Evolutionary conservation across 2,797 vertebrate species (phyloP).

Genomic region (Notamacropus eugenii): DNA sequence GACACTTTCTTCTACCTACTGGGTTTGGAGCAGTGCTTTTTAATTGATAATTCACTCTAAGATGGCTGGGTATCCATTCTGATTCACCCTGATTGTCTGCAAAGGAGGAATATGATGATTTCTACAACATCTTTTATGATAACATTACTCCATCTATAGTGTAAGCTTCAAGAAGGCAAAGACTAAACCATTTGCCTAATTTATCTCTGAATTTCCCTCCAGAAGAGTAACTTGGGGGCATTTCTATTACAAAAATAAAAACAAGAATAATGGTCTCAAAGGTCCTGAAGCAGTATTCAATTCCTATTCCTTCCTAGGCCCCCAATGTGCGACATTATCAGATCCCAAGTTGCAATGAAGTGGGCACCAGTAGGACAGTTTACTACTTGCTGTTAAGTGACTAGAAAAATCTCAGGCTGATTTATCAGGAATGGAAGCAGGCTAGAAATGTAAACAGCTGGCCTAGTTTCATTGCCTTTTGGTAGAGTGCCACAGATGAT

Average conservation of each 20-base stretch:
- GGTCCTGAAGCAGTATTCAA: not conserved
- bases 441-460: not conserved
- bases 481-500: not conserved
- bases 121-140: slow-evolving; percentile 3
- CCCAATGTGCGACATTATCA: not conserved
- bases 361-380: not conserved
- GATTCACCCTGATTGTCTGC: not conserved
- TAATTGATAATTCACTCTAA: not conserved
- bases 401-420: not conserved
- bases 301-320: not conserved
- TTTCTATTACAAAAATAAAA: not conserved
- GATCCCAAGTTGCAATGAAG: not conserved
- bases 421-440: not conserved
- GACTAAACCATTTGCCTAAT: not conserved
- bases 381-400: not conserved
- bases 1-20: not conserved
- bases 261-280: not conserved
- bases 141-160: not conserved
- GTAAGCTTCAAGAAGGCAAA: not conserved
- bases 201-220: not conserved
- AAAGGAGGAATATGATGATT: not conserved
- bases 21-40: not conserved
- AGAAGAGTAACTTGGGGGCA: not conserved
- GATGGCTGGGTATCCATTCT: not conserved
- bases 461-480: not conserved